Conservation (phyloP, 37 sponge, comb jelly and placozoan species). For the Tethya wilhelma region DNA sequence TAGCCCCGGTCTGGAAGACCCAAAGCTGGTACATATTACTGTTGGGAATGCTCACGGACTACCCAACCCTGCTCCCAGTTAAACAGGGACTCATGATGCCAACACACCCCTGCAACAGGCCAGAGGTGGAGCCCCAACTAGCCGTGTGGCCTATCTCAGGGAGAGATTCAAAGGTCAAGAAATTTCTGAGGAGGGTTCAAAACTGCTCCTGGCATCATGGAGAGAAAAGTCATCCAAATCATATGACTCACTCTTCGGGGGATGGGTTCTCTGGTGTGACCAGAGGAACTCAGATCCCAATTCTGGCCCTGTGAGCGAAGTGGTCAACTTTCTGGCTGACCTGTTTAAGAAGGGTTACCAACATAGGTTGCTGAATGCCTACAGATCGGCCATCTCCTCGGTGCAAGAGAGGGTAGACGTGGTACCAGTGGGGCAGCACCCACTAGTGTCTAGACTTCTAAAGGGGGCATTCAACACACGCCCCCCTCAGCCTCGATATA, state of each 20-base stretch:
- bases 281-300: conserved; percentile 21
- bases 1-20: conserved; percentile 22
- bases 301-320: conserved; percentile 32
- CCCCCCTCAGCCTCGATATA: conserved; percentile 32
- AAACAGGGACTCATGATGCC: conserved; percentile 1
- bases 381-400: conserved; percentile 22
- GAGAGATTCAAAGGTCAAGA: neutral
- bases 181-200: conserved; percentile 30
- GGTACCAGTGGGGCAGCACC: conserved; percentile 11
- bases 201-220: conserved; percentile 51
- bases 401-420: conserved; percentile 20
- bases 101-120: conserved; percentile 2
- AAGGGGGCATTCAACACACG: conserved; percentile 28
- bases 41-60: neutral
- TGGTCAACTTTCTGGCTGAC: conserved; percentile 36
- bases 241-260: conserved; percentile 34
- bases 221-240: conserved; percentile 16
- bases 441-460: conserved; percentile 6
- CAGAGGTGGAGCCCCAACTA: conserved; percentile 16
- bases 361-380: conserved; percentile 38
- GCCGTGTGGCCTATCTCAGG: conserved; percentile 49
- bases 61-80: neutral
- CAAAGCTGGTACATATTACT: conserved; percentile 18
- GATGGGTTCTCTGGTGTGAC: conserved; percentile 35
- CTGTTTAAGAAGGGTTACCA: conserved; percentile 33